A percentile compares a stretch with the other conserved stretches of the same genome.
phyloP scores from a whole-genome alignment of 2,113 vertebrate genomes.

The Dolichotis patagonum region DNA sequence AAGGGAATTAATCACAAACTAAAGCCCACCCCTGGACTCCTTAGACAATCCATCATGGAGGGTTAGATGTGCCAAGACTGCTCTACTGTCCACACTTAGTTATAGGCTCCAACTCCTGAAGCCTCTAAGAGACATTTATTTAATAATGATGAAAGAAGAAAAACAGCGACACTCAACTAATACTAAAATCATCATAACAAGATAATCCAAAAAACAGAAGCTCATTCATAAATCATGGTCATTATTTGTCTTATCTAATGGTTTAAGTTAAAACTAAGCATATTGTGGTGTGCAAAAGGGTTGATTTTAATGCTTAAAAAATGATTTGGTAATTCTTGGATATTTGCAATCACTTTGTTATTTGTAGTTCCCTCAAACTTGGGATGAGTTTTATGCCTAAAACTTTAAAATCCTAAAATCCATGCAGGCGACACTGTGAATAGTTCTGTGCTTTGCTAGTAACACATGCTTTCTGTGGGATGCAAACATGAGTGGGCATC shows the following conservation, averaged over 20 bases:
- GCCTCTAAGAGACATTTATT: background rate
- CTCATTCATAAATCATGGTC: background rate
- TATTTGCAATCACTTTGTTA: background rate
- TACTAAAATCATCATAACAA: slow-evolving; percentile 27
- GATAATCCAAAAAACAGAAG: background rate
- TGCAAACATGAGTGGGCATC: background rate
- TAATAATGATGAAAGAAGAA: background rate
- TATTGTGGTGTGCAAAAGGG: background rate
- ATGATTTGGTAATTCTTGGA: background rate
- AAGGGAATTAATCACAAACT: slow-evolving; percentile 41
- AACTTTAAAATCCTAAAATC: slow-evolving; percentile 39
- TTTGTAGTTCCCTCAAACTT: background rate
- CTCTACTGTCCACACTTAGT: background rate
- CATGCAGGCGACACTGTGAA: background rate
- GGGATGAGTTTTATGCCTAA: background rate
- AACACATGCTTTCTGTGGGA: background rate
- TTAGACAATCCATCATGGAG: background rate
- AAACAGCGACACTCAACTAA: background rate
- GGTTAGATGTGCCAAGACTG: slow-evolving; percentile 15
- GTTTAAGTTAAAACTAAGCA: slow-evolving; percentile 45
- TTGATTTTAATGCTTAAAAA: background rate
- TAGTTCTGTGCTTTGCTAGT: background rate
- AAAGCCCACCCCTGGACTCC: slow-evolving; percentile 22
- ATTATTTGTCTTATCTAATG: background rate
- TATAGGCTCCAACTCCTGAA: background rate